These are phyloP conservation scores for Megaptera novaeangliae DNA, from an alignment of 2,113 vertebrate genomes.

Conservation along the genomic window DNA sequence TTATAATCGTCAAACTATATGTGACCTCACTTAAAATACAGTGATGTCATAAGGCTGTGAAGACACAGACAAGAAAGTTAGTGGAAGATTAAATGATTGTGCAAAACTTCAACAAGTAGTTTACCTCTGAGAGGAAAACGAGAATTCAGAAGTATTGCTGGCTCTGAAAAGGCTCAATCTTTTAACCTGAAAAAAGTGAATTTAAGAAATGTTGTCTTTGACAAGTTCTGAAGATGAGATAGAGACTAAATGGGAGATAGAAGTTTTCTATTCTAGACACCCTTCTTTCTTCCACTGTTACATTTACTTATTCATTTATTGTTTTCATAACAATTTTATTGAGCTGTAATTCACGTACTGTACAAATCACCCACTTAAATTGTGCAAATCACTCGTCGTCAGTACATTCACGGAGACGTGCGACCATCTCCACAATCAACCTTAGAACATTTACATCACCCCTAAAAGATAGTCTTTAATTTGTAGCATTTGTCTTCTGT, in stretches of 20 bases:
- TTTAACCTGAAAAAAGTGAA: neutral
- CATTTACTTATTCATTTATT: neutral
- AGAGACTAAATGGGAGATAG: neutral
- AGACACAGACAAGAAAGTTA: neutral
- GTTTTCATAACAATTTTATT: neutral
- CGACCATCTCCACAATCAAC: neutral
- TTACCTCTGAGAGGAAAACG: neutral
- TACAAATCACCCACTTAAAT: neutral
- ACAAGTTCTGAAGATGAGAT: neutral
- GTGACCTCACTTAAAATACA: neutral
- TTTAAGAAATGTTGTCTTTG: neutral
- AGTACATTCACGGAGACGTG: neutral
- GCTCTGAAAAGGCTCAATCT: neutral
- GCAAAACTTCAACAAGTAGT: neutral
- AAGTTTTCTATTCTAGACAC: neutral
- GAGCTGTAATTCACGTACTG: neutral
- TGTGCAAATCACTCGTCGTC: neutral
- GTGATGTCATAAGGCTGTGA: neutral
- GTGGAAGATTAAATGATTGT: neutral
- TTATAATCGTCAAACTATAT: neutral
- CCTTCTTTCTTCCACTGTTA: neutral
- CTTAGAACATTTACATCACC: neutral
- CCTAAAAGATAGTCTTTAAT: neutral
- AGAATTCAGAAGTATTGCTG: neutral
- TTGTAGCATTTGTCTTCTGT: neutral